Percentiles rank a stretch among this genome's conserved stretches.
These are phyloP conservation scores for Solen grandis DNA, from an alignment of 1,140 invertebrate genomes.

Conservation along the genomic window DNA sequence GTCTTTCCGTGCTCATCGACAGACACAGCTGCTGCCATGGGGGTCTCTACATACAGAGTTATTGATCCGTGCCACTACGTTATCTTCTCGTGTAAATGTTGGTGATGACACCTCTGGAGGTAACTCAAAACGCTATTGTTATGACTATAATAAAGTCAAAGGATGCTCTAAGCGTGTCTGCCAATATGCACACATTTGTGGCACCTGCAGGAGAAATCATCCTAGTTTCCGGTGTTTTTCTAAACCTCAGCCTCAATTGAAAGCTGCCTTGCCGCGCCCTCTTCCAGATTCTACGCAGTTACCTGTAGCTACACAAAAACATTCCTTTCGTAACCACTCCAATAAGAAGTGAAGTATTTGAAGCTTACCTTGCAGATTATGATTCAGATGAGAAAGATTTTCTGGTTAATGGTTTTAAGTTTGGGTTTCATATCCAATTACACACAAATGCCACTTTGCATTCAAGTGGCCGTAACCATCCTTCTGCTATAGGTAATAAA, in stretches of 20 bases:
- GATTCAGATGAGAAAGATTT: background rate
- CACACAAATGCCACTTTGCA: too few relatives aligned
- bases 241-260: too few relatives aligned
- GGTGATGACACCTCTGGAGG: too few relatives aligned
- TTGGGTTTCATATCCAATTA: conserved; percentile 8
- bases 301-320: background rate
- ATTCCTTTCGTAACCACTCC: background rate
- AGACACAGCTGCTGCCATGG: background rate
- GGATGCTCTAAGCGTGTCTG: background rate
- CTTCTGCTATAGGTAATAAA: too few relatives aligned
- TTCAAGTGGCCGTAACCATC: too few relatives aligned
- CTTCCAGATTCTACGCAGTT: background rate
- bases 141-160: background rate
- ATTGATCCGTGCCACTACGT: background rate
- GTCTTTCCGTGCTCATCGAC: conserved; percentile 4
- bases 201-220: background rate
- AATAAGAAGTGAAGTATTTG: conserved; percentile 24
- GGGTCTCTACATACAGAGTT: conserved; percentile 3
- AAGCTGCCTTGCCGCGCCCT: background rate
- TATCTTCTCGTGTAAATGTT: background rate
- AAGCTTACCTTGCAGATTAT: background rate
- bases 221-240: background rate
- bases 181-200: conserved; percentile 14
- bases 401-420: background rate
- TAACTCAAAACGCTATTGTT: too few relatives aligned